Evolutionary conservation across 2,888 invertebrate species (phyloP), one percentile per base, ranked within the genome.

Genomic region (Thymelicus lineola): DNA sequence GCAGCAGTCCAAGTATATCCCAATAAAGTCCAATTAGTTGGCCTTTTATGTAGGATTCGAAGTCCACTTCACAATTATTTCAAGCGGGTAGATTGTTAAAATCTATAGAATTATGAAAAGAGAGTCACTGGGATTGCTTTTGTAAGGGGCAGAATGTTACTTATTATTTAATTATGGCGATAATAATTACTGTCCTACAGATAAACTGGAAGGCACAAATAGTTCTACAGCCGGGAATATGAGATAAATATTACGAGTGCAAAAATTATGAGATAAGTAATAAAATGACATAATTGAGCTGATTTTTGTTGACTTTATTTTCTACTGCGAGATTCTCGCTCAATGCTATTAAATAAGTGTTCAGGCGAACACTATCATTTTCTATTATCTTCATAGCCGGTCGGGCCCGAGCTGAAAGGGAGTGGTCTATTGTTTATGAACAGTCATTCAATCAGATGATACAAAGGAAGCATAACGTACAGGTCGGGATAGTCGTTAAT

Each of bases 401-500:
- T 76, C 74, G 75, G 73, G 75, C 76, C 76, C 72, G 75, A 76
- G 77, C 76, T 72, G 72, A 81, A 81, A 80, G 83, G 83, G 85
- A 86, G 78, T 79, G 85, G 82, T 75, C 76, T 83, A 85, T 89
- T 90, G 90, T 90, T 89, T 89, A 88, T 85, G 82, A 85, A 84
- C 84, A 89, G 88, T 87, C 88, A 90, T 90, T 89, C 87, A 89
- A 90, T 90, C 89, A 86, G 82, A 79, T 79, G 76, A 74, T 81
- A 86, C 86, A 89, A 88, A 84, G 82, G 82, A 68, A 81, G 82
- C 90, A 89, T 89, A 90, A 86, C 85, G 89, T 82, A 80, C 79
- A 79, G 81, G 82, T 86, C 81, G 75, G 76, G 76, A 73, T 73
- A 76, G 77, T 90, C 91, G 86, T 90, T 89, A 87, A 90, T 91